phyloP scores from a whole-genome alignment of 2,888 invertebrate species.

The Proisotoma minuta region DNA sequence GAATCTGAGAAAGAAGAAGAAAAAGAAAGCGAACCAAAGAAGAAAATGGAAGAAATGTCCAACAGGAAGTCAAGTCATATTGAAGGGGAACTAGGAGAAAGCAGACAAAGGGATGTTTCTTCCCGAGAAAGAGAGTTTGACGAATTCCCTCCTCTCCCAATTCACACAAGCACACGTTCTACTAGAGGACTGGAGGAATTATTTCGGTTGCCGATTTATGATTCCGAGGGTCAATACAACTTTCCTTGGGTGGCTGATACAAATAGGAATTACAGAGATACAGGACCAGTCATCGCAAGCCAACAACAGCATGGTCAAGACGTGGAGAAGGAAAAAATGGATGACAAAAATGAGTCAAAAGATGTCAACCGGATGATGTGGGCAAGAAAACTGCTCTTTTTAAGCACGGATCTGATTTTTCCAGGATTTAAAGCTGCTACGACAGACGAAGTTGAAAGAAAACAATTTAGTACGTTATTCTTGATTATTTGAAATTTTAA shows the following conservation, averaged over 20 bases:
- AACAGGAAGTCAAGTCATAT: no score
- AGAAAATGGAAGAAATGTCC: no score
- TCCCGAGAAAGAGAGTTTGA: no score
- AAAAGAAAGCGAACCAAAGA: no score
- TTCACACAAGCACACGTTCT: background rate
- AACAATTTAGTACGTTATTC: constrained; percentile 22
- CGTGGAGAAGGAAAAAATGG: constrained; percentile 5
- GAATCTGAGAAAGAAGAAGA: no score
- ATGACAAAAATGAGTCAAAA: constrained; percentile 13
- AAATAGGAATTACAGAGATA: background rate
- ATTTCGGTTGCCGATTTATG: constrained; percentile 22
- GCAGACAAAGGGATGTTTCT: no score
- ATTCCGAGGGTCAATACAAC: constrained; percentile 13
- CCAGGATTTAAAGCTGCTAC: constrained; percentile 29
- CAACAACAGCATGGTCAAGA: no score
- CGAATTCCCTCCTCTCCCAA: no score
- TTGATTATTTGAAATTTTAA: background rate
- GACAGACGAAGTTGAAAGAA: background rate
- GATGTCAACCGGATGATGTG: constrained; percentile 24
- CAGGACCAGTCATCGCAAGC: no score
- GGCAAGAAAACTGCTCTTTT: constrained; percentile 35
- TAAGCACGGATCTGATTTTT: constrained; percentile 35
- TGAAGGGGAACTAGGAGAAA: no score
- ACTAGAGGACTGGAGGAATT: constrained; percentile 17
- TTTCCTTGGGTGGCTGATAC: no score